Evolutionary conservation across 2,888 invertebrate species (phyloP).

Genomic region (Mayetiola destructor): DNA sequence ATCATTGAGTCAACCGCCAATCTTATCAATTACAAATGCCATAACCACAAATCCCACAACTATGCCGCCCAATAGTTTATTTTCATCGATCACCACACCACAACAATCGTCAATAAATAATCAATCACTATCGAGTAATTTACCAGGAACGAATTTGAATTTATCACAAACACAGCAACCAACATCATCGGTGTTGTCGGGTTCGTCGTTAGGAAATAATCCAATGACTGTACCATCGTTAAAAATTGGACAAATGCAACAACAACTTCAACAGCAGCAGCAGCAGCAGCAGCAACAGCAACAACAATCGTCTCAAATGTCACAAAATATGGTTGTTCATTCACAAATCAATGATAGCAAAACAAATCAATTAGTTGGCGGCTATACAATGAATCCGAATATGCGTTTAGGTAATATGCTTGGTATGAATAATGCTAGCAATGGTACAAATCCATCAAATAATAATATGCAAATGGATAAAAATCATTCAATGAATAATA

Average conservation of each 20-base stretch:
- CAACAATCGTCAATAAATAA: conserved; percentile 15
- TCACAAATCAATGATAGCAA: neutral
- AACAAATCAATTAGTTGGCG: neutral
- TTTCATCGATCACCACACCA: conserved; percentile 18
- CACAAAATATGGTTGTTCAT: conserved; percentile 3
- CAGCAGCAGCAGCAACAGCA: conserved; percentile 22
- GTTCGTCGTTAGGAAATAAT: conserved; percentile 20
- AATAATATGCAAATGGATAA: neutral
- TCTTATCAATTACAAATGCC: neutral
- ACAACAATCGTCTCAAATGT: conserved; percentile 10
- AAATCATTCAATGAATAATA: neutral
- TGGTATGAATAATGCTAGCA: conserved; percentile 16
- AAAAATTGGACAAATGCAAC: conserved; percentile 22
- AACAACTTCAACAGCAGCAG: conserved; percentile 29
- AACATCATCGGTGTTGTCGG: conserved; percentile 23
- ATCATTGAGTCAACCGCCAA: conserved; percentile 1
- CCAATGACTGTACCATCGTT: conserved; percentile 23
- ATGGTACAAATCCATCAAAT: neutral
- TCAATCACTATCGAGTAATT: neutral
- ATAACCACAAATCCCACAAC: neutral
- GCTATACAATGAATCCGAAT: conserved; percentile 15
- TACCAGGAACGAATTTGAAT: conserved; percentile 5
- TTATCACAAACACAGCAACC: conserved; percentile 17
- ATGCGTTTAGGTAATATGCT: conserved; percentile 16
- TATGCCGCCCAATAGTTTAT: no score